Base-by-base conservation (phyloP, 2,113 vertebrate genomes). In the Tetraodon nigroviridis region DNA sequence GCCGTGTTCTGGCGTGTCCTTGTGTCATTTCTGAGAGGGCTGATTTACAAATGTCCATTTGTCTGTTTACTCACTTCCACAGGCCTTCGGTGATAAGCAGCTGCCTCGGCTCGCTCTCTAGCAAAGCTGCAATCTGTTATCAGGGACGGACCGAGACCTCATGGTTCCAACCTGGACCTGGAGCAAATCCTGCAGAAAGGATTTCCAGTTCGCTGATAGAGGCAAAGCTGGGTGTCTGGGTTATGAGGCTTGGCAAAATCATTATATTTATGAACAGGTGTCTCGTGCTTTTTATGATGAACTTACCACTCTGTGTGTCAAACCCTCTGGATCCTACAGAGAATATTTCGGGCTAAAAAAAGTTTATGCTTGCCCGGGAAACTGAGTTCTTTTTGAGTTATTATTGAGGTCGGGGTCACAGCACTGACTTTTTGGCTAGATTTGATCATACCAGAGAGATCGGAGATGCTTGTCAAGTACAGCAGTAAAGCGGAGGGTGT, bases 201-300 rank as follows among this genome's bases (percentile, higher is more conserved):
- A 16, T 41, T 70, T 61, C 27, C 45, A 57, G n/a, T 19, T 57
- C 8, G 32, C 14, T 42, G 44, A 51, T 15, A 10, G 4, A 15
- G 17, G 29, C 56, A 41, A 66, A 46, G 16, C 32, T 42, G 37
- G 44, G 17, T 14, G 41, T 47, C 21, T 37, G 44, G 32, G 48
- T 47, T 41, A 48, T 51, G 51, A 51, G 49, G 37, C 19, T 62
- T 63, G 59, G 64, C 55, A 10, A 62, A 48, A 76, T 57, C 42
- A 52, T 51, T 51, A 76, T 71, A 22, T 52, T 55, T 27, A 20
- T 67, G 47, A 54, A 29, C 52, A 40, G 4, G 50, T 48, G 41
- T 53, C 46, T 58, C 7, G n/a, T 54, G n/a, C 47, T 63, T 51
- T 51, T 58, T n/a, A 48, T 59, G 45, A 69, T 62, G 2, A 73